Base-by-base conservation (phyloP, 64 coral and sea anemone genomes). In the Trachythela sp. region DNA sequence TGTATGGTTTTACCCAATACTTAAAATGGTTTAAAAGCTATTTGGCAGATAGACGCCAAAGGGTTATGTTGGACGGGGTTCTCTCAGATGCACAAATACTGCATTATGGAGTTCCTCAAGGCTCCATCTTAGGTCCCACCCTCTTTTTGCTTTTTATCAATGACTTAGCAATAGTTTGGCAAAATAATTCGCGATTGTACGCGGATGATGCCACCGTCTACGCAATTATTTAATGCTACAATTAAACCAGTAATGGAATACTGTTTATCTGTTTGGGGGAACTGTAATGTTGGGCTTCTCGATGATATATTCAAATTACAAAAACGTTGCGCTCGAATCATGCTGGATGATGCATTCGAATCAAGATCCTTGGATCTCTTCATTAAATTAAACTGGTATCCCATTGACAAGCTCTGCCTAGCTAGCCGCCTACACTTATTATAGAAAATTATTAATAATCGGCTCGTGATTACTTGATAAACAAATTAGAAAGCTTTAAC, bases 221-320 rank as follows among this genome's bases (percentile, higher is more conserved):
- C n/a, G n/a, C n/a, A n/a, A n/a, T n/a, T n/a, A n/a, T 92, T 92
- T 35, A 80, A 92, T 86, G 67, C 84, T 18, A 92, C 56, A 24
- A 83, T 92, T 22, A 87, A 80, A 87, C 85, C 68, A 2, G 87
- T 86, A 36, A 58, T 92, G 29, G 90, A 92, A 26, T 87, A 92
- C 59, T 87, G 43, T 87, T 41, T 87, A 37, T 87, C 45, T 20
- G 84, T 92, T 33, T 87, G 67, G 90, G 67, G 29, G 48, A 91
- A 72, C 84, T 91, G 84, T 76, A 91, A 91, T 2, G 60, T 42
- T 26, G 90, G 43, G 6, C n/a, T 77, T 48, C 49, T 91, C 8
- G 85, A 77, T 87, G 42, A 77, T 6, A 58, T 87, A 29, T 87
- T 91, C 27, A 85, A 91, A 85, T 11, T 85, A 13, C 54, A 68